These are phyloP conservation scores for Cochlearius cochlearius DNA, from an alignment of 2,113 vertebrate species.

Conservation along the genomic window DNA sequence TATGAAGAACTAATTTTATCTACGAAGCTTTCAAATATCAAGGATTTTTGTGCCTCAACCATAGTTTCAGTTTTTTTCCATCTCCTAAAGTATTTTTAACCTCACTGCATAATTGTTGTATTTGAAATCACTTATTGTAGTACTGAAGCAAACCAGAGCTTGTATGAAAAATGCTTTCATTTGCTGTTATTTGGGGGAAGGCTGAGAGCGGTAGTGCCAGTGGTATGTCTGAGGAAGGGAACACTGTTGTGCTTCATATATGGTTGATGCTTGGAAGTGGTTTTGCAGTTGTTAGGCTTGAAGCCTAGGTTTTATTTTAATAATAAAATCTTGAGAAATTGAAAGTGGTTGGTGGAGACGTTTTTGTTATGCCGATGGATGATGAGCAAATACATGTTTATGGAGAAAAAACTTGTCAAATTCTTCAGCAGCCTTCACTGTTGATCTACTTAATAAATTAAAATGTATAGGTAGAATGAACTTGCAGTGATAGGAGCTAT, in stretches of 20 bases:
- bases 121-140: constrained; percentile 17
- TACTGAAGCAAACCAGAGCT: not conserved
- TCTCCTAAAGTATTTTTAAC: constrained; percentile 47
- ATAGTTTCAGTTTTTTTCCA: not conserved
- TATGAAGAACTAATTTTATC: constrained; percentile 14
- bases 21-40: not conserved
- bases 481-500: not conserved
- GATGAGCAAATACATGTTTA: not conserved
- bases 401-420: not conserved
- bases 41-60: constrained; percentile 15
- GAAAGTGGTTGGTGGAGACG: not conserved
- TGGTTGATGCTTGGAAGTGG: not conserved
- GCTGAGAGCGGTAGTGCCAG: not conserved
- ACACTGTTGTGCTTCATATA: not conserved
- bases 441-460: not conserved
- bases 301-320: not conserved
- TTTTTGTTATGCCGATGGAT: not conserved
- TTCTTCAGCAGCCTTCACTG: not conserved
- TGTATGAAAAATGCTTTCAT: constrained; percentile 7
- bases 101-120: constrained; percentile 2
- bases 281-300: not conserved
- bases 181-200: not conserved
- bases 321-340: not conserved
- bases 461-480: not conserved
- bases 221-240: not conserved